Evolutionary conservation across 2,113 vertebrate species (phyloP), one percentile per base, ranked within the genome.

Genomic region (Podarcis cretensis): DNA sequence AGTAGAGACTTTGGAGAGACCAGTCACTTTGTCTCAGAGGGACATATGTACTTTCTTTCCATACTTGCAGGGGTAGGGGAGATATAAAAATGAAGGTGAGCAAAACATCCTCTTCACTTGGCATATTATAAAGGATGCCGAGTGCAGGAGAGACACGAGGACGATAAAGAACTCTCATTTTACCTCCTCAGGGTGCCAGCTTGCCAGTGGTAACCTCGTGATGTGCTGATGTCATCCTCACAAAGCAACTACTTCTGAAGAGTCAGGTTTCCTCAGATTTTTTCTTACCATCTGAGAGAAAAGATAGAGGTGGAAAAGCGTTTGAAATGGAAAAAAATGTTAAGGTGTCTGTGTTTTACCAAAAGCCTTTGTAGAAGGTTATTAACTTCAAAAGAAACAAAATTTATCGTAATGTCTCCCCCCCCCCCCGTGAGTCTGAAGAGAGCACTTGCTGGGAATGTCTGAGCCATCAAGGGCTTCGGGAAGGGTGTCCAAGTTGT

Each of bases 341-440:
- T 94, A 95, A 95, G 93, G 89, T 93, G 87, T 89, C 94, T 95
- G 89, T 95, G 90, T 95, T 93, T 94, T 95, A 93, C 92, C 89
- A 90, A 92, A 96, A 92, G 90, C 87, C 86, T 96, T 94, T 95
- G 93, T 87, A 94, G 94, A 93, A 96, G 93, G 92, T 94, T 94
- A 96, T 95, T 96, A 96, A 96, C 96, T 96, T 96, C 95, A 96
- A 96, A 97, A 89, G 92, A 90, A 96, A 93, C 94, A 94, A 93
- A 95, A 89, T 93, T 95, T 94, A 94, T 92, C 91, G 0, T 94
- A 92, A 92, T 84, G 88, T 93, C 92, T 91, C 65, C 83, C 80
- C 87, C 86, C 84, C 89, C 81, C 83, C n/a, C 73, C 0, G 48
- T 92, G 89, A 92, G 92, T 93, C 93, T 93, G 90, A 95, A 92